Percentiles rank a stretch among this genome's conserved stretches.
Evolutionary conservation across 1,140 invertebrate genomes (phyloP).

Genomic region (Armadillidium nasatum): DNA sequence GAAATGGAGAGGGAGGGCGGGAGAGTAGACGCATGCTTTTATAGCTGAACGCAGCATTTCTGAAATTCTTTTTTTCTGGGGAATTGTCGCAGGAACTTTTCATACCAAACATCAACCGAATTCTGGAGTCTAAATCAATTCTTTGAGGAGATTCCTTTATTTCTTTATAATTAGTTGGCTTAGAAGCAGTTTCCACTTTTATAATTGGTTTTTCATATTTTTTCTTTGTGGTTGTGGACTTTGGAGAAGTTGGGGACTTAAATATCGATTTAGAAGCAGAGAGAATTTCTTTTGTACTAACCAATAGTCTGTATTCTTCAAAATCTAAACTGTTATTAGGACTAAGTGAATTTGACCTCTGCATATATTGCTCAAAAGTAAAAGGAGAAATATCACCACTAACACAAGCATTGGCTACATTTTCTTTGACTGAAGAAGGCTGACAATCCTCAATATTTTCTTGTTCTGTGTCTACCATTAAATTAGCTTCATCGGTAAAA

Average conservation of each 20-base stretch:
- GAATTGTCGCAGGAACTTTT: neutral
- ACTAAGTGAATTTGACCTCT: neutral
- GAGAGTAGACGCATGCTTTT: conserved; percentile 4
- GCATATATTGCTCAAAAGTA: neutral
- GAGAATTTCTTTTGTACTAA: conserved; percentile 8
- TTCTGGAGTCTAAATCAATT: neutral
- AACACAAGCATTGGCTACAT: too few relatives aligned
- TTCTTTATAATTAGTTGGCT: neutral
- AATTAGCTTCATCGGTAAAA: neutral
- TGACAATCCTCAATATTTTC: too few relatives aligned
- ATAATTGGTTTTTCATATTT: conserved; percentile 3
- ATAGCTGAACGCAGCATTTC: neutral
- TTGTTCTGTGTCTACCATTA: too few relatives aligned
- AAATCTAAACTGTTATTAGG: conserved; percentile 1
- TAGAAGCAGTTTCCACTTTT: conserved; percentile 1
- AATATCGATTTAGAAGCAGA: neutral
- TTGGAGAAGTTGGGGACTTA: conserved; percentile 3
- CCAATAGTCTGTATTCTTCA: neutral
- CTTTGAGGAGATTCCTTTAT: conserved; percentile 1
- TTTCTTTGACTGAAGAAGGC: too few relatives aligned
- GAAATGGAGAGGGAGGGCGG: neutral
- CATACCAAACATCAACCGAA: neutral
- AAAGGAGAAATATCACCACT: too few relatives aligned
- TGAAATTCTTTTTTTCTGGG: neutral
- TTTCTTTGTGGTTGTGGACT: neutral